Percentiles rank a stretch among this genome's conserved stretches.
These are phyloP conservation scores for Leptodactylus fallax DNA, from an alignment of 2,797 vertebrate genomes.

Conservation along the genomic window DNA sequence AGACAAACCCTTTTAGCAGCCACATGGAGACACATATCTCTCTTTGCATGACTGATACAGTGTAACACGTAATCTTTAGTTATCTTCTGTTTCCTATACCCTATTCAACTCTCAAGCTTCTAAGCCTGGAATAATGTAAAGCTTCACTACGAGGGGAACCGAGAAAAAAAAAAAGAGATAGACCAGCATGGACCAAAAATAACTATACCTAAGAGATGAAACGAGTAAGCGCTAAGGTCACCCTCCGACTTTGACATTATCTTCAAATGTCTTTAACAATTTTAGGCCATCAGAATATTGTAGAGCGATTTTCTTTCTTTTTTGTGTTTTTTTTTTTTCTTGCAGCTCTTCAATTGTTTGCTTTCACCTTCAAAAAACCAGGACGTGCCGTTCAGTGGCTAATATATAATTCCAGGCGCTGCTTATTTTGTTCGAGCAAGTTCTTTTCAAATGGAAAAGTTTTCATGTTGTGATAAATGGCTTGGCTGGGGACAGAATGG, in stretches of 20 bases:
- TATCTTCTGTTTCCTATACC: neutral
- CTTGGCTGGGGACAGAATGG: conserved; percentile 44
- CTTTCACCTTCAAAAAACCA: conserved; percentile 44
- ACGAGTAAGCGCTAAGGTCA: neutral
- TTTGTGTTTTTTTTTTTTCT: neutral
- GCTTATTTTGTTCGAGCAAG: conserved; percentile 29
- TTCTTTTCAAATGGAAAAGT: conserved; percentile 53
- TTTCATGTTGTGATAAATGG: conserved; percentile 62
- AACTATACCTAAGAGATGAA: neutral
- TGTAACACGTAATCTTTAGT: neutral
- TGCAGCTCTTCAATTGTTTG: conserved; percentile 1
- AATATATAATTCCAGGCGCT: conserved; percentile 38
- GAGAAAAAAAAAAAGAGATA: neutral
- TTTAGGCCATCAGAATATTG: neutral
- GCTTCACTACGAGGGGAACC: neutral
- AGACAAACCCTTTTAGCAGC: neutral
- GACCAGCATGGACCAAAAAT: neutral
- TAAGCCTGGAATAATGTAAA: neutral
- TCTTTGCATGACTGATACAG: neutral
- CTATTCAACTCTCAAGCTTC: neutral
- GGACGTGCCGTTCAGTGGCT: neutral
- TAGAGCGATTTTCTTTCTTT: neutral
- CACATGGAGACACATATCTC: neutral
- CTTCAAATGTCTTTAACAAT: conserved; percentile 4
- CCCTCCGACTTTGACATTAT: neutral